phyloP scores from a whole-genome alignment of 2,113 vertebrate genomes.

The Caloenas nicobarica region DNA sequence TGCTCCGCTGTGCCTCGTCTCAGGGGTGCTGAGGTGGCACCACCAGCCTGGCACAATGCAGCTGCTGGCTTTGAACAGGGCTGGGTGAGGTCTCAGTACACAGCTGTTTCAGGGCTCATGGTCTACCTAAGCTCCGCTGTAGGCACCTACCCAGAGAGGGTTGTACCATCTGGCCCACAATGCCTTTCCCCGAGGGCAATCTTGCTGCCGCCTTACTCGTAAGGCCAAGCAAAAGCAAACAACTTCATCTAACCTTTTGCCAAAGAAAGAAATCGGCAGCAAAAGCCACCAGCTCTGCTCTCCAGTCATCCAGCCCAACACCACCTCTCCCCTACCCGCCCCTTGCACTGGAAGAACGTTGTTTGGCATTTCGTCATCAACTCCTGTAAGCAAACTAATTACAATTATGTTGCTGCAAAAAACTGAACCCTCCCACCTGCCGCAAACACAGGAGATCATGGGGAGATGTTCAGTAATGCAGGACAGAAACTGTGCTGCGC shows the following conservation, averaged over 20 bases:
- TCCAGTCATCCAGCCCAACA: neutral
- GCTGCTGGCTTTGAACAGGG: neutral
- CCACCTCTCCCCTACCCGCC: fast-evolving
- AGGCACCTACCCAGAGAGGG: fast-evolving
- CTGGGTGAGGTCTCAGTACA: fast-evolving
- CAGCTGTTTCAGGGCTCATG: too few species aligned
- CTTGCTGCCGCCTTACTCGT: neutral
- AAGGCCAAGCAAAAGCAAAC: neutral
- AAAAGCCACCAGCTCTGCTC: neutral
- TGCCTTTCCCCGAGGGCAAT: fast-evolving
- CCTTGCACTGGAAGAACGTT: fast-evolving
- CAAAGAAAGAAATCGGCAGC: neutral
- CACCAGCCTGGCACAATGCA: fast-evolving
- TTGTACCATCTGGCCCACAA: neutral
- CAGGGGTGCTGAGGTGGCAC: neutral
- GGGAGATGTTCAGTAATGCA: too few species aligned
- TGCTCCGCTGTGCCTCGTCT: too few species aligned
- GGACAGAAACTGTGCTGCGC: neutral
- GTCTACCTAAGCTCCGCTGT: neutral
- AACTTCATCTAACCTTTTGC: neutral
- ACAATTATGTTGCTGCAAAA: neutral
- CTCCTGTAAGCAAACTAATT: neutral
- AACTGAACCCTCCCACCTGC: neutral
- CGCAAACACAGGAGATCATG: neutral
- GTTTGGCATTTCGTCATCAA: neutral